phyloP scores from a whole-genome alignment of 1,140 invertebrate genomes.

The Achroia grisella region DNA sequence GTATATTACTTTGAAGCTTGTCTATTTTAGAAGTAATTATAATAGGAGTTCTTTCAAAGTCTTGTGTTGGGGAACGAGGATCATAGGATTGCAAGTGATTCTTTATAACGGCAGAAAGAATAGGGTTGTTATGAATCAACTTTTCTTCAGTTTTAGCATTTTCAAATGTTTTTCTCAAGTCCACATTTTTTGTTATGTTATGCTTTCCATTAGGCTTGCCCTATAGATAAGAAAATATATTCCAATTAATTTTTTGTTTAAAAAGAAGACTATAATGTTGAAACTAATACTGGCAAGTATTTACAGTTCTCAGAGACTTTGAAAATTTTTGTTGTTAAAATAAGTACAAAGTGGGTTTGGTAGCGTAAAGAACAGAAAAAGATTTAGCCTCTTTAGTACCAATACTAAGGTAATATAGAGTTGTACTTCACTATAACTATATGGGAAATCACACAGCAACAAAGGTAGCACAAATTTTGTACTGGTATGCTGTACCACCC shows the following conservation, averaged over 20 bases:
- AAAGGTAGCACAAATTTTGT: no score
- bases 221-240: constrained; percentile 30
- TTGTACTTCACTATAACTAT: no score
- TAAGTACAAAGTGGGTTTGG: no score
- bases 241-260: background rate
- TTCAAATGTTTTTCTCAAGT: constrained; percentile 61
- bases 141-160: constrained; percentile 47
- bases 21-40: constrained; percentile 37
- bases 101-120: constrained; percentile 62
- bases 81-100: constrained; percentile 65
- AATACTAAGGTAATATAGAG: no score
- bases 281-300: no score
- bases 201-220: constrained; percentile 51
- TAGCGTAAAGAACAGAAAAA: no score
- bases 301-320: no score
- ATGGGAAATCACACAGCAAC: no score
- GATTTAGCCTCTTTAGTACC: no score
- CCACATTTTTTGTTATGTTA: constrained; percentile 64
- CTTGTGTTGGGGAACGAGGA: constrained; percentile 59
- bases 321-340: no score
- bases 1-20: constrained; percentile 22
- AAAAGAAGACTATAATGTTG: no score
- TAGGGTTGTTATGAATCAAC: constrained; percentile 61
- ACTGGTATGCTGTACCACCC: no score
- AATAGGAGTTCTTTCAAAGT: constrained; percentile 63